These are phyloP conservation scores for Agrotis clavis DNA, from an alignment of 2,888 invertebrate species.

Conservation along the genomic window DNA sequence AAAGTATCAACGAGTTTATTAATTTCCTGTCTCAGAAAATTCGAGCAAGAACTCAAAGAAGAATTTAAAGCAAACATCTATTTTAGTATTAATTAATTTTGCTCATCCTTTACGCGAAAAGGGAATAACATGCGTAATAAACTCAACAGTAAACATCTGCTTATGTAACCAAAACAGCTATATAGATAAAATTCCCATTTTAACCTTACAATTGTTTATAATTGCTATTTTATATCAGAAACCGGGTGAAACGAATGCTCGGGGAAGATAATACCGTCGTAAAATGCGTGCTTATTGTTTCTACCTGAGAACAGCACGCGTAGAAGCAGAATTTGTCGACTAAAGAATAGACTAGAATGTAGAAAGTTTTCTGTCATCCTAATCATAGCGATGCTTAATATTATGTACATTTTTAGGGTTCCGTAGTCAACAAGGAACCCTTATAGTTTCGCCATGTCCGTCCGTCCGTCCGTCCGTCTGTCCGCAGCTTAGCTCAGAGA, in stretches of 20 bases:
- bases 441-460: too few relatives aligned
- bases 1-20: constrained; percentile 17
- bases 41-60: constrained; percentile 32
- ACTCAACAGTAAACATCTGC: constrained; percentile 27
- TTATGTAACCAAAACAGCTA: constrained; percentile 38
- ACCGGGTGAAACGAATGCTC: constrained; percentile 75
- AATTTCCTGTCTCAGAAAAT: constrained; percentile 32
- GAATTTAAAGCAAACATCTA: constrained; percentile 36
- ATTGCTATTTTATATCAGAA: constrained; percentile 71
- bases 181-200: constrained; percentile 45
- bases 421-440: too few relatives aligned
- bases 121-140: constrained; percentile 25
- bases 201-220: constrained; percentile 54
- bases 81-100: constrained; percentile 48
- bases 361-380: too few relatives aligned
- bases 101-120: constrained; percentile 35
- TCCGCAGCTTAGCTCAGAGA: too few relatives aligned
- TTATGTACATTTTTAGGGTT: too few relatives aligned
- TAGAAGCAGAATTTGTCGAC: too few relatives aligned
- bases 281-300: constrained; percentile 86
- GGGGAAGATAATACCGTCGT: constrained; percentile 81
- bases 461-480: too few relatives aligned
- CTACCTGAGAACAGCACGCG: constrained; percentile 80
- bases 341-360: too few relatives aligned
- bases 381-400: too few relatives aligned